phyloP scores from a whole-genome alignment of 2,113 vertebrate species.

The Gobio gobio region DNA sequence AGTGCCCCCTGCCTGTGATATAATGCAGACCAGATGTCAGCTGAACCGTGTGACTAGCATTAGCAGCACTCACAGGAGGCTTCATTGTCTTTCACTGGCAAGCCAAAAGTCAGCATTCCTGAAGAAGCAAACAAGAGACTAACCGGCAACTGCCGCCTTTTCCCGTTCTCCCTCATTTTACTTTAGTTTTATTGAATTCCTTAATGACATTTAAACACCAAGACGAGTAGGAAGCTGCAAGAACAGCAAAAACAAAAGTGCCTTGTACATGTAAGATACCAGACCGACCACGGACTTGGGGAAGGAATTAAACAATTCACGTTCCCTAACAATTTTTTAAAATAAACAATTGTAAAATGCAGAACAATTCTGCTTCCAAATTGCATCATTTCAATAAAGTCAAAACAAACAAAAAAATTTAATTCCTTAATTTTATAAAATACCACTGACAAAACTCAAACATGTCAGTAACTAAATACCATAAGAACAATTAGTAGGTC shows the following conservation, averaged over 20 bases:
- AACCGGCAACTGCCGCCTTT: not conserved
- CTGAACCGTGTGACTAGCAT: constrained; percentile 54
- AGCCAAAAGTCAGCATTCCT: constrained; percentile 46
- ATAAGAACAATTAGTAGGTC: not conserved
- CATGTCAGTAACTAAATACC: not conserved
- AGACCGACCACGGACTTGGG: not conserved
- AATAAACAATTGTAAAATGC: not conserved
- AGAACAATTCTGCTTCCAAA: too few species aligned
- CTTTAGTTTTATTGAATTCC: constrained; percentile 12
- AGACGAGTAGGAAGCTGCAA: not conserved
- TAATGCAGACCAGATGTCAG: constrained; percentile 60
- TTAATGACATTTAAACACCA: constrained; percentile 18
- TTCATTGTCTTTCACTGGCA: constrained; percentile 50
- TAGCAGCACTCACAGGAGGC: constrained; percentile 53
- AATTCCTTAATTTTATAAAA: too few species aligned
- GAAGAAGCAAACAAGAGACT: constrained; percentile 34
- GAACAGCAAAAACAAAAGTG: constrained; percentile 13
- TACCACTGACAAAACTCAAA: too few species aligned
- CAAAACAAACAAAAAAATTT: too few species aligned
- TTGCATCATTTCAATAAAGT: too few species aligned
- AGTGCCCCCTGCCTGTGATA: constrained; percentile 32
- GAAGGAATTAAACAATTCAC: not conserved
- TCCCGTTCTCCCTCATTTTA: not conserved
- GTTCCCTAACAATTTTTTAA: not conserved
- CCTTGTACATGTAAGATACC: not conserved